phyloP scores from a whole-genome alignment of 1,140 invertebrate genomes.

The Paraescarpia echinospica region DNA sequence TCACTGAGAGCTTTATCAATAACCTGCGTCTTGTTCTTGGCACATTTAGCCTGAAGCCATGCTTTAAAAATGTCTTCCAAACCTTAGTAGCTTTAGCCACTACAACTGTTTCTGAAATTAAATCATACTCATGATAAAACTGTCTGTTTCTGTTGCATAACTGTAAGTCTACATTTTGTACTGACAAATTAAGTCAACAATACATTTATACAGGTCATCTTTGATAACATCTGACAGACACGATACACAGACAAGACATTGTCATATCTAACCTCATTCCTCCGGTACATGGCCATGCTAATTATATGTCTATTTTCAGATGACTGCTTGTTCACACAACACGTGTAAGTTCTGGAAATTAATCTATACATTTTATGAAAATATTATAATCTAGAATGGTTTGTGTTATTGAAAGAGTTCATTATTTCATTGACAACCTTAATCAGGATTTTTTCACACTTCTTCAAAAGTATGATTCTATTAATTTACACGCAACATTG shows the following conservation, averaged over 20 bases:
- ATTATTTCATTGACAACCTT: background rate
- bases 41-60: background rate
- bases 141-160: background rate
- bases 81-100: background rate
- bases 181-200: background rate
- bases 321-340: background rate
- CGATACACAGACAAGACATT: too few relatives aligned
- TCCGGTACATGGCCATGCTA: background rate
- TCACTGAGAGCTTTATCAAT: background rate
- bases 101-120: background rate
- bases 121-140: background rate
- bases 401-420: background rate
- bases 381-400: background rate
- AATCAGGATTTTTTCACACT: background rate
- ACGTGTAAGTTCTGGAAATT: background rate
- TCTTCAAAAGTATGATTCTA: background rate
- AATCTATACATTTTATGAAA: background rate
- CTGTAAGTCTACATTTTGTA: background rate
- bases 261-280: background rate
- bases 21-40: background rate
- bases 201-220: background rate
- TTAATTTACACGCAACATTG: background rate
- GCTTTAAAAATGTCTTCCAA: background rate
- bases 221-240: background rate
- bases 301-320: background rate